Base-by-base conservation (phyloP, 2,888 invertebrate species). In the Dynastes tityus region DNA sequence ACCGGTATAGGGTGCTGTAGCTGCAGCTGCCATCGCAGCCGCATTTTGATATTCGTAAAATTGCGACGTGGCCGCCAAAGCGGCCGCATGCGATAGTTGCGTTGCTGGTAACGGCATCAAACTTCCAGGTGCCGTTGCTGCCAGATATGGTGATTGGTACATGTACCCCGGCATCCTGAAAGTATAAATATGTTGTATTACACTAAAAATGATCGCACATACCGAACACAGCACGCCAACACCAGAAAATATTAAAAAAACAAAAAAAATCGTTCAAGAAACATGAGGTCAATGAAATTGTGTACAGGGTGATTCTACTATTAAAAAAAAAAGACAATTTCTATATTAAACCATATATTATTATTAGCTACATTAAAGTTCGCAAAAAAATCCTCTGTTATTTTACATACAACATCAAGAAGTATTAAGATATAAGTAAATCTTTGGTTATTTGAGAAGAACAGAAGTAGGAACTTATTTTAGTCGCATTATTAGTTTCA, bases 11-110 rank as follows among this genome's bases (percentile, higher is more conserved):
- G 93, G 92, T 61, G 92, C 93, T 5, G 85, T 84, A 61, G 95
- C 94, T 2, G 94, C 94, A 2, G 94, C 94, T 0, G 94, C 93
- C 13, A 93, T 93, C 6, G 90, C 90, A 45, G 90, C 90, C n/a
- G 91, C 92, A 84, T 92, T 92, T 85, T 95, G 95, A 88, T 95
- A 95, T 89, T 95, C 95, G 87, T 95, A 95, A 86, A 95, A 93
- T 86, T 95, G 94, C 84, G 94, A 94, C 70, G 91, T 90, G n/a
- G 95, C 95, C 11, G 95, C 95, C 77, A 95, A 91, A 0, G 95
- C 95, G 8, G 95, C 94, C 0, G 94, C 94, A 86, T 94, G 94
- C 84, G 93, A 92, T 84, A 94, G 88, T 85, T 94, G 94, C 40
- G 90, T 89, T 45, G 91, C 89, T 80, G 93, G 93, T 84, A 94